Base-by-base conservation (phyloP, 1,140 invertebrate genomes). In the Zeugodacus cucurbitae region DNA sequence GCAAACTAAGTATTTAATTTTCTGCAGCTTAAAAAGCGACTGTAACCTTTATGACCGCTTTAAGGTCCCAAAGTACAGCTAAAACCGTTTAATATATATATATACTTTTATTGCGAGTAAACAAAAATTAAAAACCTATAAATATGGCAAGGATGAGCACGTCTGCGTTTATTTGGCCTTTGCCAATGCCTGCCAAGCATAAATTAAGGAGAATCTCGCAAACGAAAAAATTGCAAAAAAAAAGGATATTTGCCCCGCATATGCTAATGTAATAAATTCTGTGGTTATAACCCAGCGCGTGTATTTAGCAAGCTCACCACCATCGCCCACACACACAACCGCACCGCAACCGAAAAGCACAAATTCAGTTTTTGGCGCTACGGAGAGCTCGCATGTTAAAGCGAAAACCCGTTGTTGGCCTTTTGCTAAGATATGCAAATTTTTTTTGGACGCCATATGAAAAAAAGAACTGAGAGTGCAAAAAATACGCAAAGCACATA, bases 401-500 rank as follows among this genome's bases (percentile, higher is more conserved):
- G 64, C 64, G 29, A 67, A 67, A 67, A 26, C 5, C 17, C n/a
- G 20, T 29, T 74, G 20, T 29, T 74, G 17, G 3, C 17, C 70
- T 74, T 74, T 74, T 74, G 70, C 70, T 17, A 41, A 29, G 37
- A 41, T 74, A 74, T 74, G 70, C 37, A 74, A 74, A 74, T 74
- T 44, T 41, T 41, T 54, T 54, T 74, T 0, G 22, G 70, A 20
- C 34, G 26, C 34, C 8, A 67, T 32, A 29, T 32, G 11, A 67
- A 34, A 67, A 32, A 62, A 62, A 26, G 58, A n/a, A 62, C 26
- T 20, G 1, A 17, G 2, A 17, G 26, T 0, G 1, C 7, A 70
- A 26, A 67, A 29, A 32, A 26, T 62, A 62, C 22, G 58, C 58
- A 26, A 34, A 32, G 14, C 4, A 34, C 26, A 20, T n/a, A 70